Evolutionary conservation across 2,888 invertebrate genomes (phyloP).

Genomic region (Dolichopus griseipennis): DNA sequence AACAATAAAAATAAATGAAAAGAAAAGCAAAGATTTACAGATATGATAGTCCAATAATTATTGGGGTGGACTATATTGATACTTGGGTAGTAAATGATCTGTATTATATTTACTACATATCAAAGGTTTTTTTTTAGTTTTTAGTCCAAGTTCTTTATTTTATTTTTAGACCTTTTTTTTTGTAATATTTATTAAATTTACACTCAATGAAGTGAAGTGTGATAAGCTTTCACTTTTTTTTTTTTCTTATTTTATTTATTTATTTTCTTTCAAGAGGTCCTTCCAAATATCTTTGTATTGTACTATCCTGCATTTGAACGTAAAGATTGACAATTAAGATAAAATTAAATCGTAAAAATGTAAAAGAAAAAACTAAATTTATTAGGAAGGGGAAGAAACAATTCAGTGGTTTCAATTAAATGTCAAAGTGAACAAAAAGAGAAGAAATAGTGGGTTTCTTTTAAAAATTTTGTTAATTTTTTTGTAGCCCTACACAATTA

Average conservation of each 20-base stretch:
- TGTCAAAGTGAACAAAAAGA: too few relatives aligned
- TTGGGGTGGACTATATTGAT: not conserved
- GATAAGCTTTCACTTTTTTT: not conserved
- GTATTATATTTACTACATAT: too few relatives aligned
- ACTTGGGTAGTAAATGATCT: too few relatives aligned
- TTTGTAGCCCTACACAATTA: too few relatives aligned
- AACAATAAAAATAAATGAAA: not conserved
- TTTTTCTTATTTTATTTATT: not conserved
- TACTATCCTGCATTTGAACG: not conserved
- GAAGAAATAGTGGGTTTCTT: too few relatives aligned
- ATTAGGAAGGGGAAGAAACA: too few relatives aligned
- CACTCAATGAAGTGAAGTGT: conserved; percentile 3
- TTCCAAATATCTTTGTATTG: not conserved
- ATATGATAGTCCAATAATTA: not conserved
- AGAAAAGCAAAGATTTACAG: not conserved
- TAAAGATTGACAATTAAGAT: conserved; percentile 1
- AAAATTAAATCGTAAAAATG: not conserved
- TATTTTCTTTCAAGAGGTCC: not conserved
- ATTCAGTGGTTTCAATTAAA: too few relatives aligned
- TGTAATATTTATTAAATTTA: not conserved
- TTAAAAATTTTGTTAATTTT: too few relatives aligned
- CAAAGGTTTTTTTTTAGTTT: too few relatives aligned
- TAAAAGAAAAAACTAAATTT: not conserved
- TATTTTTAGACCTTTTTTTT: not conserved
- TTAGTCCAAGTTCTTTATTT: too few relatives aligned